phyloP scores from a whole-genome alignment of 2,113 vertebrate genomes.

The Numenius arquata region DNA sequence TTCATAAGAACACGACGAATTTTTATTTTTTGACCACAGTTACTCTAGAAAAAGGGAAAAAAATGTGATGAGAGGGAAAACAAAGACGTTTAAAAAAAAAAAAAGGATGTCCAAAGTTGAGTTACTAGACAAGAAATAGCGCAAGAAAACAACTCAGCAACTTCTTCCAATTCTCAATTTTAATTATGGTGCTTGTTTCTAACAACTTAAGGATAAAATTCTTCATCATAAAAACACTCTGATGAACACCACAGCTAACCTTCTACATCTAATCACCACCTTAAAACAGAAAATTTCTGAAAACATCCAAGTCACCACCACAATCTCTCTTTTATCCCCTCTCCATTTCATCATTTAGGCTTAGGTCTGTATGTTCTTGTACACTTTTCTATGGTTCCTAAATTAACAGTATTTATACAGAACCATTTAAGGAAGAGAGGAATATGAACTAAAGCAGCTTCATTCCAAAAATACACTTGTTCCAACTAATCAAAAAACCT shows the following conservation, averaged over 20 bases:
- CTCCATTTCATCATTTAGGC: background rate
- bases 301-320: background rate
- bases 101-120: background rate
- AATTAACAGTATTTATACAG: background rate
- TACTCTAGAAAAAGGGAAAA: slow-evolving; percentile 78
- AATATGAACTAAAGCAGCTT: background rate
- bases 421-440: background rate
- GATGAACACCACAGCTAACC: background rate
- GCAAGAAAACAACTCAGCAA: background rate
- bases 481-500: background rate
- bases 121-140: background rate
- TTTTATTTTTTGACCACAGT: slow-evolving; percentile 93
- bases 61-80: background rate
- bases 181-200: background rate
- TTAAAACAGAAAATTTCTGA: background rate
- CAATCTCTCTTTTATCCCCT: background rate
- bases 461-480: background rate
- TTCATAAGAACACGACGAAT: slow-evolving; percentile 98
- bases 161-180: background rate
- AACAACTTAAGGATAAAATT: background rate
- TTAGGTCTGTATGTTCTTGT: background rate
- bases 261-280: background rate
- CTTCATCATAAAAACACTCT: background rate
- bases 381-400: background rate
- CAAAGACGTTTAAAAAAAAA: background rate